Evolutionary conservation across 2,113 vertebrate species (phyloP), one percentile per base, ranked within the genome.

Genomic region (Accipiter cooperii): DNA sequence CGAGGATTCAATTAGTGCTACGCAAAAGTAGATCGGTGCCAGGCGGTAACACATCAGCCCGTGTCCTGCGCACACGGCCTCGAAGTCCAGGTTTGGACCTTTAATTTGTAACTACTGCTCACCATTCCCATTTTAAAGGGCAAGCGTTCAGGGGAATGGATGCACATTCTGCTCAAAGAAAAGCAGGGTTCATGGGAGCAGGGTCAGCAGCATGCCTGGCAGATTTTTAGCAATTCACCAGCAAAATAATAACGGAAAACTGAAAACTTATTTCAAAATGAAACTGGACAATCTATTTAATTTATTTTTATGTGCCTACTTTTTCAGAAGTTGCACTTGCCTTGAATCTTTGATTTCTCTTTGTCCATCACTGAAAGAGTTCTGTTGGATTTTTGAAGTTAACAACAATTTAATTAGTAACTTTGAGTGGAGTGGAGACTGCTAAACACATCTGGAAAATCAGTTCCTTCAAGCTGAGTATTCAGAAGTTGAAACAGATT

Each of bases 21-120:
- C 0, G 5, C 64, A 57, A 24, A 57, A 33, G n/a, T 5, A 12
- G 44, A 86, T 9, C 16, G 5, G 49, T 38, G 26, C 60, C 79
- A 85, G 42, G 52, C 2, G 2, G 42, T 6, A 42, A 34, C 31
- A 17, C 2, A 1, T 25, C 80, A 86, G 57, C 46, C 33, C 4
- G 0, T 7, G 17, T 66, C 40, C 52, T 82, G 61, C 47, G 36
- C 1, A 1, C 22, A 12, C 1, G 2, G 31, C 74, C 69, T 66
- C 66, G 5, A 31, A 74, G 29, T 22, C n/a, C 10, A 3, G 52
- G 42, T 52, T 25, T 42, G 58, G 63, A 84, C 47, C 36, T 44
- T 63, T 52, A 42, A 33, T 63, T 47, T 76, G 52, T 47, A 49
- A 51, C 52, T 58, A 3, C 11, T 24, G 15, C 73, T 87, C 81